Evolutionary conservation across 2,888 invertebrate species (phyloP).

Genomic region (Cheilosia pagana): DNA sequence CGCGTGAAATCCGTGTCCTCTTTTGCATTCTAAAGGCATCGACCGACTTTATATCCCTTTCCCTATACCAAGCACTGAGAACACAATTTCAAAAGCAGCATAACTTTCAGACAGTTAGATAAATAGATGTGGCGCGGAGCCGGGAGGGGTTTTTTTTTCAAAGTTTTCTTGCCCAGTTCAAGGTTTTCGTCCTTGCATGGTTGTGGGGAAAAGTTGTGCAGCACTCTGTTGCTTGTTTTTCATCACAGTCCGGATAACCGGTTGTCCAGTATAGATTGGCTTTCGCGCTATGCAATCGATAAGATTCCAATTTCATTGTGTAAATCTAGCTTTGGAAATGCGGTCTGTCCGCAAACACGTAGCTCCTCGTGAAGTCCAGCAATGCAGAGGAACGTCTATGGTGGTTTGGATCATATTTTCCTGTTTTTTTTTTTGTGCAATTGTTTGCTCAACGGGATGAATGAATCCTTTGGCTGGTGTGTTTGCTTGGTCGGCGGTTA

Average conservation of each 20-base stretch:
- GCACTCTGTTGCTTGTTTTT: constrained; percentile 55
- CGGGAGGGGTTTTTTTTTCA: background rate
- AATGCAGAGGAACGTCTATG: background rate
- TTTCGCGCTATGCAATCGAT: constrained; percentile 42
- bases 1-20: constrained; percentile 11
- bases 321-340: constrained; percentile 8
- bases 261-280: constrained; percentile 31
- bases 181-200: constrained; percentile 47
- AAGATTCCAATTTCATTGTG: constrained; percentile 36
- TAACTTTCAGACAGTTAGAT: constrained; percentile 61
- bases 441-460: constrained; percentile 47
- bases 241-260: constrained; percentile 12
- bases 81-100: constrained; percentile 45
- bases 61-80: constrained; percentile 1
- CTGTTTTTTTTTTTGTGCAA: background rate
- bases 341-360: constrained; percentile 9
- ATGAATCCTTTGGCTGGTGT: constrained; percentile 25
- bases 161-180: constrained; percentile 43
- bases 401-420: background rate
- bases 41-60: constrained; percentile 10
- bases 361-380: background rate
- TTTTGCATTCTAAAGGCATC: constrained; percentile 41
- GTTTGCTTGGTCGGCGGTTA: constrained; percentile 18
- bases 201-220: constrained; percentile 38
- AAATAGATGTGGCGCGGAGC: background rate